Conservation (phyloP, 92 coral and sea anemone species). For the Parazoanthus atlanticus region DNA sequence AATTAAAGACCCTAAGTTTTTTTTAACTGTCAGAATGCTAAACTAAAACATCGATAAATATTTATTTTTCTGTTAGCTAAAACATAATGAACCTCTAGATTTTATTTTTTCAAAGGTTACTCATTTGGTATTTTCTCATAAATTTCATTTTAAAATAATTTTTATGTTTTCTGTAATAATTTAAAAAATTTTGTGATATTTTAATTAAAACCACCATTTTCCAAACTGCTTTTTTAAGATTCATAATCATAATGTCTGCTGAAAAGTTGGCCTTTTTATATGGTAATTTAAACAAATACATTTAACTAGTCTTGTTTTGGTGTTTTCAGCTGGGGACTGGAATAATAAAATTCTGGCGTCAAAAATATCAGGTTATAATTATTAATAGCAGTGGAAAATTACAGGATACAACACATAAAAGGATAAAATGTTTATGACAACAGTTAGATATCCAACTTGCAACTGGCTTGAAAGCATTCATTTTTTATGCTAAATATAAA, state of each 20-base stretch:
- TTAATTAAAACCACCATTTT: background rate
- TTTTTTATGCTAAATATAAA: too few relatives aligned
- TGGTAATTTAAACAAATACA: too few relatives aligned
- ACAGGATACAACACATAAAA: background rate
- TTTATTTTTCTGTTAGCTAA: constrained; percentile 1
- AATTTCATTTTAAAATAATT: background rate
- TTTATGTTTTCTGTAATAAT: background rate
- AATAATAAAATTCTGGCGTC: background rate
- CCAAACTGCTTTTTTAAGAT: too few relatives aligned
- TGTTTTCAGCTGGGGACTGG: background rate
- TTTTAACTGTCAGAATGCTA: background rate
- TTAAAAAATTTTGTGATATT: background rate
- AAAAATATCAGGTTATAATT: background rate
- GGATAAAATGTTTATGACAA: background rate
- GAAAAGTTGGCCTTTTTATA: background rate
- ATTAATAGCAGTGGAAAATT: too few relatives aligned
- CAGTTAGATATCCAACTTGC: background rate
- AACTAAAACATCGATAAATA: constrained; percentile 12
- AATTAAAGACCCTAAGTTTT: background rate
- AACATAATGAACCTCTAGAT: background rate
- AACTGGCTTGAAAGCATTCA: background rate
- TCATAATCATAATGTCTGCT: background rate
- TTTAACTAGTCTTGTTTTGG: background rate
- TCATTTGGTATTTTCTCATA: background rate
- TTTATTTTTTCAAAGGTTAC: background rate